phyloP scores from a whole-genome alignment of 2,797 vertebrate species.

The Pteronotus mesoamericanus region DNA sequence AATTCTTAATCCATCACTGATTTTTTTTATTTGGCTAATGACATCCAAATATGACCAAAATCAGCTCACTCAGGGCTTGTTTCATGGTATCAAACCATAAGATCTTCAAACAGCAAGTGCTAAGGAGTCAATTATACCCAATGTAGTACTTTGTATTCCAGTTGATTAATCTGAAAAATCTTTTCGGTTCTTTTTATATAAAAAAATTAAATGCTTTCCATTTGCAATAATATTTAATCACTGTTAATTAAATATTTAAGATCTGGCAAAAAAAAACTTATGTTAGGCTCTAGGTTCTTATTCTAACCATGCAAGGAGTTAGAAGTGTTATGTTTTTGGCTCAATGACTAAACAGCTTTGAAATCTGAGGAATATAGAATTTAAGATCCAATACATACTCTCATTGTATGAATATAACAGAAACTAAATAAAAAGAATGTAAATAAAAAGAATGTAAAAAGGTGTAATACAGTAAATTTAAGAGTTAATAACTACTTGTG shows the following conservation, averaged over 20 bases:
- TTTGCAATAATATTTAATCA: background rate
- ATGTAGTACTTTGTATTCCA: background rate
- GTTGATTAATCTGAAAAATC: background rate
- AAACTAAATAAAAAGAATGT: conserved; percentile 13
- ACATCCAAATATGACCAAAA: background rate
- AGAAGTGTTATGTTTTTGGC: background rate
- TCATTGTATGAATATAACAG: conserved; percentile 13
- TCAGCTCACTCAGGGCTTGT: background rate
- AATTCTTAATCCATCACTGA: conserved; percentile 6
- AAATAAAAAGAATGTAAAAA: conserved; percentile 39
- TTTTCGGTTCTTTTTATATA: background rate
- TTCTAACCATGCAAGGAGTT: background rate
- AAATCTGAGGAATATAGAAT: conserved; percentile 29
- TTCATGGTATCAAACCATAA: background rate
- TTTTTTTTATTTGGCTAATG: conserved; percentile 21
- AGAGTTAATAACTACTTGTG: conserved; percentile 45
- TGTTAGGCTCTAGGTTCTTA: background rate
- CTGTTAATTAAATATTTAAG: conserved; percentile 20
- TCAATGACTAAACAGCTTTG: background rate
- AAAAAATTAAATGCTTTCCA: background rate
- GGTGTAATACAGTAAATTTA: conserved; percentile 46
- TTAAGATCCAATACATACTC: background rate
- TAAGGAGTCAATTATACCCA: conserved; percentile 17
- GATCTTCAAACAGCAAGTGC: background rate
- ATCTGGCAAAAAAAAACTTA: background rate